Evolutionary conservation across 2,888 invertebrate species (phyloP).

Genomic region (Drosophila crucigera): DNA sequence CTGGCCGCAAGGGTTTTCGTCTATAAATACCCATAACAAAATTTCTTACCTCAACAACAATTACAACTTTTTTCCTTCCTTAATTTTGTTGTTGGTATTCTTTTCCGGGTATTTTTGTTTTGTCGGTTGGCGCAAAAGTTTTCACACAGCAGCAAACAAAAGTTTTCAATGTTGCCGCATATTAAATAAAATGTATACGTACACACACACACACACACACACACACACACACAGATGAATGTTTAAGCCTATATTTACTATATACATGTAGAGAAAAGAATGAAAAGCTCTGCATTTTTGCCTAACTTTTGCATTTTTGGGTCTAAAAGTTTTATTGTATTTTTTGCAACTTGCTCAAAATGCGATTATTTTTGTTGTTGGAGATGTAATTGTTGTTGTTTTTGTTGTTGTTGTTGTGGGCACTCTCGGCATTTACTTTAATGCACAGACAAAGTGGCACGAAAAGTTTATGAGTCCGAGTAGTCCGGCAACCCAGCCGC

Average conservation of each 20-base stretch:
- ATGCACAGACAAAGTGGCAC: conserved; percentile 69
- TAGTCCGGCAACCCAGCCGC: conserved; percentile 27
- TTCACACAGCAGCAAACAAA: conserved; percentile 57
- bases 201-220: not conserved
- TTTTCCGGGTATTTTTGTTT: conserved; percentile 39
- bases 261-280: conserved; percentile 25
- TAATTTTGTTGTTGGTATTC: conserved; percentile 30
- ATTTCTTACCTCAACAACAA: conserved; percentile 78
- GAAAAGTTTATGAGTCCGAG: conserved; percentile 68
- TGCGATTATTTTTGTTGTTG: conserved; percentile 36
- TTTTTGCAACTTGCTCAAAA: conserved; percentile 51
- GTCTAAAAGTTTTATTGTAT: conserved; percentile 55
- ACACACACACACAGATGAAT: conserved; percentile 11
- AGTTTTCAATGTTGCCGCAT: conserved; percentile 75
- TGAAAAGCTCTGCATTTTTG: conserved; percentile 54
- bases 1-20: conserved; percentile 46
- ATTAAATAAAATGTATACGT: conserved; percentile 63
- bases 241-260: conserved; percentile 25
- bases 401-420: conserved; percentile 24
- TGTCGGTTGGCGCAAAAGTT: conserved; percentile 58
- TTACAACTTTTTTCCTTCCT: conserved; percentile 64
- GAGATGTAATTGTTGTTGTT: conserved; percentile 20
- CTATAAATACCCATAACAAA: conserved; percentile 60
- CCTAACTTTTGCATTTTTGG: conserved; percentile 56
- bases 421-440: conserved; percentile 63